Conservation (phyloP, 35 echinoderm and acorn worm genomes). For the Apostichopus japonicus region DNA sequence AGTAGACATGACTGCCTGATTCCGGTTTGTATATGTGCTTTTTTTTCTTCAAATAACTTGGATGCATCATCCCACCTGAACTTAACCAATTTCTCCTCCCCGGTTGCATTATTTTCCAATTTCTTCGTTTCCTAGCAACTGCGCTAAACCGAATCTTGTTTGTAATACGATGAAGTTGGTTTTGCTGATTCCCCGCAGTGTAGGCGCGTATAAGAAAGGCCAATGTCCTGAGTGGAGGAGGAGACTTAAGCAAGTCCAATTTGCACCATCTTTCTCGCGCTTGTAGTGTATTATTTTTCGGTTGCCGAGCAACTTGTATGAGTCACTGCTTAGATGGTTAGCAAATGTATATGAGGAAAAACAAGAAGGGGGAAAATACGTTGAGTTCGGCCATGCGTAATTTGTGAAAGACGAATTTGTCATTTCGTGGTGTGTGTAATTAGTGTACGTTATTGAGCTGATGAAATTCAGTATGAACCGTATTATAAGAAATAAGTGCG, state of each 20-base stretch:
- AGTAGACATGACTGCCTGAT: too few relatives aligned
- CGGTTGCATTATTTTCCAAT: background rate
- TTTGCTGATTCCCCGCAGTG: background rate
- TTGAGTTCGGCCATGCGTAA: constrained; percentile 29
- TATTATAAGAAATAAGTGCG: too few relatives aligned
- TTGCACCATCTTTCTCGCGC: constrained; percentile 24
- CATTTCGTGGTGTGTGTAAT: constrained; percentile 30
- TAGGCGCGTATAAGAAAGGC: background rate
- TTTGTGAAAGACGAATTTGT: constrained; percentile 21
- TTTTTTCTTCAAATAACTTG: too few relatives aligned
- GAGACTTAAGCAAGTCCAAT: constrained; percentile 27
- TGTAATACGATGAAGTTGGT: background rate
- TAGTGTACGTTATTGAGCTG: constrained; percentile 18
- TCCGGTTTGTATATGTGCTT: too few relatives aligned
- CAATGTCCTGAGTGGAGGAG: background rate
- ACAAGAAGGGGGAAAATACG: background rate
- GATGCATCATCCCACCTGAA: too few relatives aligned
- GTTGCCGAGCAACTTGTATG: constrained; percentile 7
- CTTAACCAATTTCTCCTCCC: too few relatives aligned
- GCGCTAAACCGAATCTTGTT: background rate
- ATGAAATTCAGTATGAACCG: too few relatives aligned
- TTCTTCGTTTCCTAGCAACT: background rate
- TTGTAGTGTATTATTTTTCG: constrained; percentile 6
- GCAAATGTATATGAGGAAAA: background rate
- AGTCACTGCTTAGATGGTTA: constrained; percentile 17